These are phyloP conservation scores for Monopis laevigella DNA, from an alignment of 2,888 invertebrate species.

Conservation along the genomic window DNA sequence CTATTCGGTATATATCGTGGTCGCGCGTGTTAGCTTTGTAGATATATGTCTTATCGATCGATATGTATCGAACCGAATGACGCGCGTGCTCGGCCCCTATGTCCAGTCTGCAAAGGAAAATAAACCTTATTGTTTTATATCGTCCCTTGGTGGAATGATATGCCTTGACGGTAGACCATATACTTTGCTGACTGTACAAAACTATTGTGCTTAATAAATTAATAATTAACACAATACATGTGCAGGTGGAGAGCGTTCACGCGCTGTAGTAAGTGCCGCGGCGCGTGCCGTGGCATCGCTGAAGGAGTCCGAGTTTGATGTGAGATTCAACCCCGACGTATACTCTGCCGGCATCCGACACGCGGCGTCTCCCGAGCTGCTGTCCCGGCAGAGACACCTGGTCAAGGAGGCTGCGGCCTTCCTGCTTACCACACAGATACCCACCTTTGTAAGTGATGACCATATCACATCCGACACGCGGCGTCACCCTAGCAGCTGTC, in stretches of 20 bases:
- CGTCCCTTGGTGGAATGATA: too few species aligned
- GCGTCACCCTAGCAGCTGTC: too few species aligned
- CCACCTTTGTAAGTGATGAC: slow-evolving; percentile 82
- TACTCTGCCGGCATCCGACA: slow-evolving; percentile 95
- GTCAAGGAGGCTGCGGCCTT: slow-evolving; percentile 97
- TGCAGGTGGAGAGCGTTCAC: slow-evolving; percentile 84
- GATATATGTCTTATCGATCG: too few species aligned
- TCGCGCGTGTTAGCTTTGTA: too few species aligned
- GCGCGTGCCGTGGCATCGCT: slow-evolving; percentile 93
- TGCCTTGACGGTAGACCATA: too few species aligned
- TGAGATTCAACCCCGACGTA: slow-evolving; percentile 98
- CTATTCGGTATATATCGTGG: too few species aligned
- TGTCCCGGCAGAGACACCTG: slow-evolving; percentile 86
- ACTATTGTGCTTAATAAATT: not conserved
- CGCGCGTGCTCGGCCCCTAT: too few species aligned
- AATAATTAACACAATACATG: not conserved
- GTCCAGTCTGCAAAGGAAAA: too few species aligned
- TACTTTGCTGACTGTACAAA: too few species aligned
- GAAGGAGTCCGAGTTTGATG: slow-evolving; percentile 95
- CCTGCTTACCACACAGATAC: slow-evolving; percentile 92
- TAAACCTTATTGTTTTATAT: too few species aligned
- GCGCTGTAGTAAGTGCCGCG: slow-evolving; percentile 88
- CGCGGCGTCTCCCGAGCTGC: slow-evolving; percentile 71
- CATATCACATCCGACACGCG: too few species aligned
- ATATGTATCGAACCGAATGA: too few species aligned